Percentiles rank a stretch among this genome's conserved stretches.
Conservation (phyloP, 2,113 vertebrate species). For the Zosterops lateralis region DNA sequence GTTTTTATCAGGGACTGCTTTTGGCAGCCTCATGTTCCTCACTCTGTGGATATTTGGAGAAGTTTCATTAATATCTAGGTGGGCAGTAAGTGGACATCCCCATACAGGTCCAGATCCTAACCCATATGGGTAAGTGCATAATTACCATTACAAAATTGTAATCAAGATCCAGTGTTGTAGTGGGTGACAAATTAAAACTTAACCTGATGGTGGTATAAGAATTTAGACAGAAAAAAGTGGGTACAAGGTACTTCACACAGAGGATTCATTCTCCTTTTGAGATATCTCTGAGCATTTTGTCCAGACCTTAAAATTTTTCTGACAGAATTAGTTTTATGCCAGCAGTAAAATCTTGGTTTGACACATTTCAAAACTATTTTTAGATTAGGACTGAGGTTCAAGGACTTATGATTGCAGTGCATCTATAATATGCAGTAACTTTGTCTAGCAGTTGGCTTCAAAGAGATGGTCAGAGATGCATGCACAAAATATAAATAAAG, state of each 20-base stretch:
- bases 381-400: background rate
- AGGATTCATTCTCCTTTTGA: background rate
- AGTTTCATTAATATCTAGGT: slow-evolving; percentile 74
- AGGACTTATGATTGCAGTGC: background rate
- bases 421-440: background rate
- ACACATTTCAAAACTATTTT: background rate
- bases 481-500: background rate
- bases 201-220: background rate
- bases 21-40: slow-evolving; percentile 72
- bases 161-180: background rate
- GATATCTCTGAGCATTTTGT: background rate
- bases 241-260: background rate
- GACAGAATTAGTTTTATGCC: background rate
- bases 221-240: background rate
- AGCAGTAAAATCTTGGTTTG: background rate
- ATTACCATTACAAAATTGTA: background rate
- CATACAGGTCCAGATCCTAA: slow-evolving; percentile 72
- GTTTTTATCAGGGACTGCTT: slow-evolving; percentile 63
- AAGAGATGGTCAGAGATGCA: background rate
- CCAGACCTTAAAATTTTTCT: background rate
- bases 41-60: slow-evolving; percentile 77
- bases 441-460: background rate
- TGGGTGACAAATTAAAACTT: background rate
- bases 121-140: slow-evolving; percentile 66
- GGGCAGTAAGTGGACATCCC: slow-evolving; percentile 77